Percentiles rank a stretch among this genome's conserved stretches.
These are phyloP conservation scores for Zingel zingel DNA, from an alignment of 2,113 vertebrate genomes.

Conservation along the genomic window DNA sequence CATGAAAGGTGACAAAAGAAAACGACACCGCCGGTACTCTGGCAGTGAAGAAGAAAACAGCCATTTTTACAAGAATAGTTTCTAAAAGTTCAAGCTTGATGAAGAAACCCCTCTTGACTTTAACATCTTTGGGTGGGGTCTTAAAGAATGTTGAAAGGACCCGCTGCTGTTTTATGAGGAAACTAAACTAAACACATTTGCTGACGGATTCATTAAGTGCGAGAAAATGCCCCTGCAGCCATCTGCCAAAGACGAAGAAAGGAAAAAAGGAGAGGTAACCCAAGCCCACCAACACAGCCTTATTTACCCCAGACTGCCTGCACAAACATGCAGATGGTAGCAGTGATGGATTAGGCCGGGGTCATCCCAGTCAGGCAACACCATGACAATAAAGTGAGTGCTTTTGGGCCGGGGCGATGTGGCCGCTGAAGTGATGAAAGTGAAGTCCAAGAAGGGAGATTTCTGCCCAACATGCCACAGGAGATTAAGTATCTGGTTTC, in stretches of 20 bases:
- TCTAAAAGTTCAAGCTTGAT: constrained; percentile 43
- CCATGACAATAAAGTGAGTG: constrained; percentile 64
- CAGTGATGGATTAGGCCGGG: constrained; percentile 82
- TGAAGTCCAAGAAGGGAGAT: constrained; percentile 69
- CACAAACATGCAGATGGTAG: constrained; percentile 77
- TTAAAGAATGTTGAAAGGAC: constrained; percentile 56
- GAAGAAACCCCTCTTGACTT: constrained; percentile 1
- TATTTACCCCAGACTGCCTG: constrained; percentile 81
- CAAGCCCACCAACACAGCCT: constrained; percentile 73
- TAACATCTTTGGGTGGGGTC: constrained; percentile 64
- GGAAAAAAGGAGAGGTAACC: constrained; percentile 59
- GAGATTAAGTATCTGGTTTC: constrained; percentile 80
- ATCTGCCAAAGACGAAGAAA: constrained; percentile 63
- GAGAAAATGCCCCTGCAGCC: constrained; percentile 67
- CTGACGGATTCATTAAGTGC: constrained; percentile 81
- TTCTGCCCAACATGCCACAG: constrained; percentile 70
- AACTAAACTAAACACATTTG: constrained; percentile 75
- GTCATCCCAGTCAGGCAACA: constrained; percentile 71
- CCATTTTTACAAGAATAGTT: constrained; percentile 47
- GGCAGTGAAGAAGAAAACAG: background rate
- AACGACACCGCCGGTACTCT: background rate
- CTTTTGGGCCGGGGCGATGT: constrained; percentile 50
- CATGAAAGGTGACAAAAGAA: background rate
- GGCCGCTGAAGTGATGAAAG: constrained; percentile 76
- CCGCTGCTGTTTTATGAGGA: constrained; percentile 69